A percentile compares a stretch with the other conserved stretches of the same genome.
Evolutionary conservation across 2,113 vertebrate species (phyloP).

Genomic region (Cheilinus undulatus): DNA sequence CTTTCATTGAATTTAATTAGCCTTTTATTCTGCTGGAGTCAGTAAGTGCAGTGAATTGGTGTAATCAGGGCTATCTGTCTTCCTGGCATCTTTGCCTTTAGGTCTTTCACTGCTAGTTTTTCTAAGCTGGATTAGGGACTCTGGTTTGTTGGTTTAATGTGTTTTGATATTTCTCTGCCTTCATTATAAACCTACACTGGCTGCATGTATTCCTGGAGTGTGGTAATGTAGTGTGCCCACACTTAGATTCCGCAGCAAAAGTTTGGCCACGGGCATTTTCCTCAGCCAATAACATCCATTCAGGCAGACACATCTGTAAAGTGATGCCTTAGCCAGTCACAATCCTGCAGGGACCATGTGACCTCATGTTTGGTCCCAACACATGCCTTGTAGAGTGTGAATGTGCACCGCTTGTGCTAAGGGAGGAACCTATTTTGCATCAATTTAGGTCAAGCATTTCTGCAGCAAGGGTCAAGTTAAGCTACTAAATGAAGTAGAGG

Average conservation of each 20-base stretch:
- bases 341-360: background rate
- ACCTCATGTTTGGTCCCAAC: slow-evolving; percentile 14
- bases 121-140: slow-evolving; percentile 44
- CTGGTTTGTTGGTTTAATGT: slow-evolving; percentile 16
- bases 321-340: background rate
- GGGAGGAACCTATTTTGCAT: slow-evolving; percentile 26
- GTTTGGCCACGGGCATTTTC: slow-evolving; percentile 37
- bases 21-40: slow-evolving; percentile 24
- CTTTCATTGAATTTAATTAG: slow-evolving; percentile 54
- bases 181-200: slow-evolving; percentile 55
- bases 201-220: slow-evolving; percentile 34
- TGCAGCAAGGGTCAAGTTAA: slow-evolving; percentile 21
- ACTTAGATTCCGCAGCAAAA: slow-evolving; percentile 33
- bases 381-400: background rate
- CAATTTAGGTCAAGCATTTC: slow-evolving; percentile 14
- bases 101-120: slow-evolving; percentile 55
- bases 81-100: slow-evolving; percentile 36
- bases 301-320: slow-evolving; percentile 19
- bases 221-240: slow-evolving; percentile 27
- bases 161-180: slow-evolving; percentile 41
- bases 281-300: slow-evolving; percentile 62
- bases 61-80: slow-evolving; percentile 70
- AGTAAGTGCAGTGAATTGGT: slow-evolving; percentile 46
- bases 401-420: background rate
- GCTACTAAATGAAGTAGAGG: slow-evolving; percentile 33